phyloP scores from a whole-genome alignment of 1,140 invertebrate species.

The Lasaia peninsularis region DNA sequence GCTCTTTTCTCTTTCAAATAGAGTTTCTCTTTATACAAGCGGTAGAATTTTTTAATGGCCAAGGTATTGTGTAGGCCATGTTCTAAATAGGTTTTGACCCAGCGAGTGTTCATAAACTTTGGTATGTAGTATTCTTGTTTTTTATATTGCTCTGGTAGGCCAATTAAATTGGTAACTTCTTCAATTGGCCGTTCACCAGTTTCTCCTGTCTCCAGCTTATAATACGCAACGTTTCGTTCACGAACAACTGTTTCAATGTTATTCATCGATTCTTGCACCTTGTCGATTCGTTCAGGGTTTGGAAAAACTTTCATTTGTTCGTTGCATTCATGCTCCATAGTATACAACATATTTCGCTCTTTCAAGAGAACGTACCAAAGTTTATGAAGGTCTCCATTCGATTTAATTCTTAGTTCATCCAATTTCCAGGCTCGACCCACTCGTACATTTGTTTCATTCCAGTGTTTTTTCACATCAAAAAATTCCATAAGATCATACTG shows the following conservation, averaged over 20 bases:
- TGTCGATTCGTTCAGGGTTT: slow-evolving; percentile 96
- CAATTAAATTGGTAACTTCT: slow-evolving; percentile 79
- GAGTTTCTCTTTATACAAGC: slow-evolving; percentile 82
- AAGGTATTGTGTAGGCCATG: slow-evolving; percentile 77
- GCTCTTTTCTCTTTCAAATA: slow-evolving; percentile 78
- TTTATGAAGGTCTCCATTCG: slow-evolving; percentile 97
- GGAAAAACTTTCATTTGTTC: slow-evolving; percentile 87
- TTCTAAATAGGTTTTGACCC: slow-evolving; percentile 76
- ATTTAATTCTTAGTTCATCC: slow-evolving; percentile 96
- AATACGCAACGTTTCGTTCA: slow-evolving; percentile 95
- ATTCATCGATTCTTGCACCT: slow-evolving; percentile 96
- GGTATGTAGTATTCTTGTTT: slow-evolving; percentile 52
- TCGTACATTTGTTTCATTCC: slow-evolving; percentile 87
- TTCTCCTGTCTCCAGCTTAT: slow-evolving; percentile 92
- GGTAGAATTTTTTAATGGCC: slow-evolving; percentile 82
- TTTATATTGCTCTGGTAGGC: slow-evolving; percentile 75
- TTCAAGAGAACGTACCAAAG: slow-evolving; percentile 98
- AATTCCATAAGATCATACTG: slow-evolving; percentile 88
- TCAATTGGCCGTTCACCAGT: slow-evolving; percentile 85
- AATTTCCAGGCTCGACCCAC: slow-evolving; percentile 92
- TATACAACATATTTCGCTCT: slow-evolving; percentile 97
- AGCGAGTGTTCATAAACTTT: slow-evolving; percentile 79
- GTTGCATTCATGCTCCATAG: slow-evolving; percentile 94
- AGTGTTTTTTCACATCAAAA: slow-evolving; percentile 94
- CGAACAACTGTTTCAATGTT: slow-evolving; percentile 94